Percentiles rank a stretch among this genome's conserved stretches.
These are phyloP conservation scores for Micrasema longulum DNA, from an alignment of 1,140 invertebrate species.

Conservation along the genomic window DNA sequence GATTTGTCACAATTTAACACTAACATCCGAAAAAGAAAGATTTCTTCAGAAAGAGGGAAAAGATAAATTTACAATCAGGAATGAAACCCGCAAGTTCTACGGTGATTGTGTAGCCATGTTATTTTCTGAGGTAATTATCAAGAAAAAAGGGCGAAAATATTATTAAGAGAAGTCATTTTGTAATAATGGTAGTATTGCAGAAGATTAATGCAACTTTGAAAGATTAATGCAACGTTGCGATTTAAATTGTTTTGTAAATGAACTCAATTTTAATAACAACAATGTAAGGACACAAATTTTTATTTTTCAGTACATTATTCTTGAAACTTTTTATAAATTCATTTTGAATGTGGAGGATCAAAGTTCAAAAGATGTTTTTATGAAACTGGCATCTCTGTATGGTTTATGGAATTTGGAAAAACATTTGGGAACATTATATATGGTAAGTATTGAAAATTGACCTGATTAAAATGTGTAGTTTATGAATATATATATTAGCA, in stretches of 20 bases:
- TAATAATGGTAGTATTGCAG: too few species aligned
- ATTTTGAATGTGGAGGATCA: slow-evolving; percentile 64
- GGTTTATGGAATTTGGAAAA: slow-evolving; percentile 78
- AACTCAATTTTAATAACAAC: too few species aligned
- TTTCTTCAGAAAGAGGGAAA: slow-evolving; percentile 66
- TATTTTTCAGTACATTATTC: slow-evolving; percentile 70
- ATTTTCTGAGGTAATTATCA: slow-evolving; percentile 71
- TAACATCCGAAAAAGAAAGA: slow-evolving; percentile 72
- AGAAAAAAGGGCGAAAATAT: too few species aligned
- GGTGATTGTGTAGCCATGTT: slow-evolving; percentile 76
- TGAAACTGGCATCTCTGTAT: slow-evolving; percentile 75
- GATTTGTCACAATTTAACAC: slow-evolving; percentile 76
- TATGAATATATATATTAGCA: too few species aligned
- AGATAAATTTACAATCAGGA: slow-evolving; percentile 76
- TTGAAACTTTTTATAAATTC: slow-evolving; percentile 71
- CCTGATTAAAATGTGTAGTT: too few species aligned
- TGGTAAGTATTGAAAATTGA: too few species aligned
- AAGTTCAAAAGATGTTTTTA: slow-evolving; percentile 69
- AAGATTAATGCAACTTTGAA: too few species aligned
- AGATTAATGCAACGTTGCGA: too few species aligned
- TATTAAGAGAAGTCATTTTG: too few species aligned
- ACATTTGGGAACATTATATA: slow-evolving; percentile 77
- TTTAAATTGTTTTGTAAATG: too few species aligned
- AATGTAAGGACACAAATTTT: too few species aligned
- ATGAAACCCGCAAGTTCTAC: slow-evolving; percentile 80